phyloP scores from a whole-genome alignment of 1,140 invertebrate species.

The Lamellibrachia luymesi region DNA sequence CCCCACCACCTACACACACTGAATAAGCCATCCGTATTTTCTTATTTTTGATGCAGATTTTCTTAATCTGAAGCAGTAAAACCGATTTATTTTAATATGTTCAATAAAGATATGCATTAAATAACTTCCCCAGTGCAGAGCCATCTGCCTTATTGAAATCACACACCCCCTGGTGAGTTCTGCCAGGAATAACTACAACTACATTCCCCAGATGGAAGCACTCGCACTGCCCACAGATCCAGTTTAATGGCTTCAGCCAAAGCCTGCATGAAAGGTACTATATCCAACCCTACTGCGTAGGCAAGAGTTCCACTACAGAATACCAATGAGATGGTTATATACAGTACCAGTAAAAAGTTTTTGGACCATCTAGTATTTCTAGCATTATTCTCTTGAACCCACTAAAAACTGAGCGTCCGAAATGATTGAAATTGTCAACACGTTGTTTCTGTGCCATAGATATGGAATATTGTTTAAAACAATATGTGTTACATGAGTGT shows the following conservation, averaged over 20 bases:
- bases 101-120: not conserved
- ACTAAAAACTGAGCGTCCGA: too few relatives aligned
- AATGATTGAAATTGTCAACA: too few relatives aligned
- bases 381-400: too few relatives aligned
- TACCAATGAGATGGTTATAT: too few relatives aligned
- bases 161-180: not conserved
- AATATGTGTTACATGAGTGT: too few relatives aligned
- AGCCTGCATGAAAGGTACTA: not conserved
- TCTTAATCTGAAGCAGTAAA: not conserved
- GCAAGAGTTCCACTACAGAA: too few relatives aligned
- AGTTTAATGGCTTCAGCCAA: not conserved
- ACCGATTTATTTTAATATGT: too few relatives aligned
- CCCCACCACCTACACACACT: not conserved
- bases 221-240: not conserved
- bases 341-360: too few relatives aligned
- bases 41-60: not conserved
- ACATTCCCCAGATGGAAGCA: not conserved
- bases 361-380: too few relatives aligned
- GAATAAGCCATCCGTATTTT: not conserved
- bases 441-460: too few relatives aligned
- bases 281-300: too few relatives aligned
- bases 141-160: not conserved
- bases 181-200: not conserved
- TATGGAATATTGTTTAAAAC: too few relatives aligned
- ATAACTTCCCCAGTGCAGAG: not conserved